phyloP scores from a whole-genome alignment of 2,113 vertebrate species.

The Fukomys damarensis region DNA sequence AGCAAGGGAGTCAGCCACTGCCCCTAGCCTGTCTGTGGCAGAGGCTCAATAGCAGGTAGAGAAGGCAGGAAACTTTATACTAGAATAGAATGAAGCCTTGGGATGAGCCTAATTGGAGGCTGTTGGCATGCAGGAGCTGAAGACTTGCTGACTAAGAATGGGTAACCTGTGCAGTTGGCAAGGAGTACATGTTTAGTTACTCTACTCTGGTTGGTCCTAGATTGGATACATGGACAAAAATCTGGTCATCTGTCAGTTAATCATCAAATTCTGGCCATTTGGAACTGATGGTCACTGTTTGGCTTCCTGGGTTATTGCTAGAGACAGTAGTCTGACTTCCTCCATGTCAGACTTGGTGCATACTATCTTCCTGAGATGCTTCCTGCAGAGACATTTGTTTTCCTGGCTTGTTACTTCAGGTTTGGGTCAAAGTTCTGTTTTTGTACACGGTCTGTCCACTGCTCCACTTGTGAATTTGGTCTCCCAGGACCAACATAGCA shows the following conservation, averaged over 20 bases:
- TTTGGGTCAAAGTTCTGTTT: neutral
- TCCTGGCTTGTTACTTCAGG: neutral
- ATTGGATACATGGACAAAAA: neutral
- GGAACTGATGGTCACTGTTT: neutral
- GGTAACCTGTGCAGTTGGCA: neutral
- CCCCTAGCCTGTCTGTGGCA: no score
- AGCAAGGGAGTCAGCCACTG: fast-evolving
- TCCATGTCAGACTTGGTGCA: neutral
- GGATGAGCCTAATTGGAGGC: neutral
- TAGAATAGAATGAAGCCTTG: neutral
- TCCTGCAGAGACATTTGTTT: neutral
- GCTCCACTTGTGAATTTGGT: neutral
- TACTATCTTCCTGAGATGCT: neutral
- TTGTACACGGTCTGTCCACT: no score
- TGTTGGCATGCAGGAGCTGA: neutral
- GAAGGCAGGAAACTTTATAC: no score
- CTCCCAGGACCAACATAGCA: neutral
- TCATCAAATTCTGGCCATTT: neutral
- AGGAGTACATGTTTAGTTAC: neutral
- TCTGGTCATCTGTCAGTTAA: neutral
- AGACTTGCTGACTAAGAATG: neutral
- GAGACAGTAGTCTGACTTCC: neutral
- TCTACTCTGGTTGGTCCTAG: neutral
- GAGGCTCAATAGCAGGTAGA: neutral
- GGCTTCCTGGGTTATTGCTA: neutral